Evolutionary conservation across 2,797 vertebrate species (phyloP), one percentile per base, ranked within the genome.

Genomic region (Falco novaeseelandiae): DNA sequence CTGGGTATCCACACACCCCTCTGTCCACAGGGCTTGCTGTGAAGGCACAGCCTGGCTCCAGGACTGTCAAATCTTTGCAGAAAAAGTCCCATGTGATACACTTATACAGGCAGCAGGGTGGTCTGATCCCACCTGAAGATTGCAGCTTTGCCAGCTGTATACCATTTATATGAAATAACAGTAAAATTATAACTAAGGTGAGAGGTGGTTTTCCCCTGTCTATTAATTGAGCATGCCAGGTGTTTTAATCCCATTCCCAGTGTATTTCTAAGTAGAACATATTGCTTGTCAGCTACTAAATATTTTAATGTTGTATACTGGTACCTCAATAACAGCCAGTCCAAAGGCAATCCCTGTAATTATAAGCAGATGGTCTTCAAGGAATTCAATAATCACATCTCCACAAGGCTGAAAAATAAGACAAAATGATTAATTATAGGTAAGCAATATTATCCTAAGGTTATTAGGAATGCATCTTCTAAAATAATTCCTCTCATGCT

Each of bases 251-350:
- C 61, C 20, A 55, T 58, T 89, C 79, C 57, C 69, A 79, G 25
- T 34, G n/a, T 70, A 71, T 83, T 94, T 87, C 49, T 34, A 61
- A 69, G 49, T 58, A 87, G 58, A 92, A 86, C 6, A 29, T 61
- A 76, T 27, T 87, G 46, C 22, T 92, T 88, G 49, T 72, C 65
- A 88, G 38, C 46, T 69, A 72, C 46, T 91, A 89, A 91, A 85
- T 76, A 79, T 78, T 92, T 92, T 82, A 89, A 89, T 65, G 58
- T 44, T 55, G 67, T 80, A 52, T 84, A 96, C 63, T 74, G 14
- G 67, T 98, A 98, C 98, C 98, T 98, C 98, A 54, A 98, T 18
- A 77, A 86, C 38, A 5, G 97, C 97, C 89, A 98, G 71, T 96
- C 98, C 98, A 96, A 98, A 98, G 52, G 98, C 94, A 0, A 98